A percentile compares a stretch with the other conserved stretches of the same genome.
These are phyloP conservation scores for Leptinotarsa defecta DNA, from an alignment of 1,140 invertebrate genomes.

Conservation along the genomic window DNA sequence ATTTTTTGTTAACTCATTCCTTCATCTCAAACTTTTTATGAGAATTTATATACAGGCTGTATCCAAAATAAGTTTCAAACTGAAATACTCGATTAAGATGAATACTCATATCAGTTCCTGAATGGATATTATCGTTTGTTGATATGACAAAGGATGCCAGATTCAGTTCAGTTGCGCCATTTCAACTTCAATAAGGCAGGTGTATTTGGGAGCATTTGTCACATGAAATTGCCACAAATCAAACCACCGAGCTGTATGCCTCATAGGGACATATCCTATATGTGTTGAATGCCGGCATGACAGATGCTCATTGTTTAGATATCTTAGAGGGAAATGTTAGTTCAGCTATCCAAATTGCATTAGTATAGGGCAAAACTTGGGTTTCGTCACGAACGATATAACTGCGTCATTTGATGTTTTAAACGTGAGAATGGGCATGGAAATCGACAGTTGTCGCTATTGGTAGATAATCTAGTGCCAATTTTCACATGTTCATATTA, in stretches of 20 bases:
- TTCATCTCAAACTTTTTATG: too few species aligned
- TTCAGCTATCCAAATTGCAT: neutral
- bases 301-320: slow-evolving; percentile 3
- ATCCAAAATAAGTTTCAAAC: too few species aligned
- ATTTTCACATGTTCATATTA: too few species aligned
- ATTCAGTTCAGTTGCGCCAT: slow-evolving; percentile 4
- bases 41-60: too few species aligned
- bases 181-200: slow-evolving; percentile 11
- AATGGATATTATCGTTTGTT: neutral
- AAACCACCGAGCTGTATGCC: neutral
- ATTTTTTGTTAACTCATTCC: too few species aligned
- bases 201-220: slow-evolving; percentile 24
- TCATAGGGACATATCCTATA: slow-evolving; percentile 1
- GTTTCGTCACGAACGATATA: neutral
- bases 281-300: neutral
- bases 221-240: slow-evolving; percentile 24
- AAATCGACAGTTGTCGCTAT: too few species aligned
- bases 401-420: neutral
- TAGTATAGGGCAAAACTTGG: neutral
- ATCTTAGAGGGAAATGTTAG: neutral
- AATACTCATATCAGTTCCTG: neutral
- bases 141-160: neutral
- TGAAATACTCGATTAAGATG: too few species aligned
- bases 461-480: too few species aligned
- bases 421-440: too few species aligned